Conservation (phyloP, 2,888 invertebrate genomes). For the Colostygia pectinataria region DNA sequence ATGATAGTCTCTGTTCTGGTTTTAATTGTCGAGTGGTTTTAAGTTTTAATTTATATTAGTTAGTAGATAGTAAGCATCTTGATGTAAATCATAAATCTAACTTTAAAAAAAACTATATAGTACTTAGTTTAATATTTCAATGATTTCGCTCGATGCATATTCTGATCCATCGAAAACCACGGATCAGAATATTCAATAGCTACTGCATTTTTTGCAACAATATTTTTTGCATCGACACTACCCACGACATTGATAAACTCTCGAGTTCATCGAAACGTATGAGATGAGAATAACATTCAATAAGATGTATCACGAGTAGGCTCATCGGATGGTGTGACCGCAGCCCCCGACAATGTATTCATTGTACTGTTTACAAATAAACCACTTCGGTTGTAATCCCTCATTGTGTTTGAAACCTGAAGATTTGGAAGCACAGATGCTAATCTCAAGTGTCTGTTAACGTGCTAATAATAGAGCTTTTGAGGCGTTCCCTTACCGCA, state of each 20-base stretch:
- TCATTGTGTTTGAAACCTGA: constrained; percentile 74
- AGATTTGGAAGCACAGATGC: constrained; percentile 77
- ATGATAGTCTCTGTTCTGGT: no score
- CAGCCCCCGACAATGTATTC: constrained; percentile 64
- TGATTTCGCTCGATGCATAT: constrained; percentile 6
- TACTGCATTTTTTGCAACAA: constrained; percentile 30
- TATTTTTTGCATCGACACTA: constrained; percentile 47
- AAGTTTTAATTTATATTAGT: no score
- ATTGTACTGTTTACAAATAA: constrained; percentile 82
- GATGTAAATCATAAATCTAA: no score
- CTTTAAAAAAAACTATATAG: no score
- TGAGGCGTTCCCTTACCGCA: constrained; percentile 67
- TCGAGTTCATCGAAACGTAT: constrained; percentile 73
- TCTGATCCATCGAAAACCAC: no score
- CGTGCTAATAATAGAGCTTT: constrained; percentile 75
- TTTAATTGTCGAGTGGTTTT: no score
- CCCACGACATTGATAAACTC: constrained; percentile 54
- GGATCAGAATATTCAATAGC: constrained; percentile 14
- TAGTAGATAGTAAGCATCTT: no score
- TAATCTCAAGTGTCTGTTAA: constrained; percentile 83
- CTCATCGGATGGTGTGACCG: constrained; percentile 64
- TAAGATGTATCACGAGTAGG: constrained; percentile 70
- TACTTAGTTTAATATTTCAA: constrained; percentile 10
- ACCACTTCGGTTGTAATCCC: constrained; percentile 78
- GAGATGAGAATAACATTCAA: constrained; percentile 66